Evolutionary conservation across 2,797 vertebrate species (phyloP).

Genomic region (Avahi laniger): DNA sequence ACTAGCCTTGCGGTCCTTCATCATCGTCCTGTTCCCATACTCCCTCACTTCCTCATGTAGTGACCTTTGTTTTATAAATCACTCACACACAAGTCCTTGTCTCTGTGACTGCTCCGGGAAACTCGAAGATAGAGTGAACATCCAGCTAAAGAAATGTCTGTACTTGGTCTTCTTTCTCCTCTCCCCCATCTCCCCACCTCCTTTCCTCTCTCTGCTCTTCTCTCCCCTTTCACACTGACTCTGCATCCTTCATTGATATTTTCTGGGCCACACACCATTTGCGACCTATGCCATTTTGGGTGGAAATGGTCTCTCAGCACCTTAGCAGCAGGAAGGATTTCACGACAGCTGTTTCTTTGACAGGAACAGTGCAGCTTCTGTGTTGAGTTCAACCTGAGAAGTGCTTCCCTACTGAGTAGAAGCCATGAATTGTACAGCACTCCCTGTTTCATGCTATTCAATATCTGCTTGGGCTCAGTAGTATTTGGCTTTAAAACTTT

Average conservation of each 20-base stretch:
- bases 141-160: background rate
- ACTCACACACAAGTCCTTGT: background rate
- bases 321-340: conserved; percentile 60
- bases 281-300: background rate
- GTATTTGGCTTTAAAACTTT: background rate
- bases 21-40: background rate
- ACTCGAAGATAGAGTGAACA: background rate
- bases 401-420: conserved; percentile 59
- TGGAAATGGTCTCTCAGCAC: conserved; percentile 44
- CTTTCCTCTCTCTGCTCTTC: background rate
- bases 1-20: background rate
- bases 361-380: conserved; percentile 55
- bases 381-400: conserved; percentile 65
- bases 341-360: conserved; percentile 45
- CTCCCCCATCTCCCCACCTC: rapidly evolving
- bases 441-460: conserved; percentile 20
- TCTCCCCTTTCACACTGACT: background rate
- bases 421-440: background rate
- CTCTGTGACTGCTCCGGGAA: background rate
- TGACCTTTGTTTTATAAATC: background rate
- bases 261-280: conserved; percentile 38
- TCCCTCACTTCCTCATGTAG: background rate
- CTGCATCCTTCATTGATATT: conserved; percentile 9
- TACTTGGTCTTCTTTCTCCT: background rate
- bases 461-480: background rate